A percentile compares a stretch with the other conserved stretches of the same genome.
These are phyloP conservation scores for Meriones unguiculatus DNA, from an alignment of 2,113 vertebrate species.

Conservation along the genomic window DNA sequence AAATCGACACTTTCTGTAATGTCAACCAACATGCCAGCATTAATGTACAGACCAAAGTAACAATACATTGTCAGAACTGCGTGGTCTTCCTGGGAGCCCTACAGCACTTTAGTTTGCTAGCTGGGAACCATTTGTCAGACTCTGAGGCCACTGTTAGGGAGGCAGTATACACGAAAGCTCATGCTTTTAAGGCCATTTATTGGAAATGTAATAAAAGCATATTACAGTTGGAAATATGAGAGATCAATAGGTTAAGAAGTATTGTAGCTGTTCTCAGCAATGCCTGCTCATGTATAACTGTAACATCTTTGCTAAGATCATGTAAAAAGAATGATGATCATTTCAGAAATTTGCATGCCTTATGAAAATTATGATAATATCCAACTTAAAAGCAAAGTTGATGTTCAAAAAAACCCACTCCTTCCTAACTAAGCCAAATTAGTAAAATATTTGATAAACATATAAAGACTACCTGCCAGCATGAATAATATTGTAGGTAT, in stretches of 20 bases:
- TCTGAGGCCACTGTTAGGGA: background rate
- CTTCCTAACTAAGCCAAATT: background rate
- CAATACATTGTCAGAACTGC: background rate
- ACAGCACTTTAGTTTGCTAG: background rate
- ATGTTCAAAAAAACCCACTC: background rate
- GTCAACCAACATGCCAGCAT: background rate
- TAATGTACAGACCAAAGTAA: background rate
- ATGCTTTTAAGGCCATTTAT: background rate
- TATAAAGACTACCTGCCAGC: background rate
- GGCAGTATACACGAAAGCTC: background rate
- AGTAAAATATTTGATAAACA: background rate
- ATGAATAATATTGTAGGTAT: background rate
- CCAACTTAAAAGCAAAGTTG: background rate
- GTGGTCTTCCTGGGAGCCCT: background rate
- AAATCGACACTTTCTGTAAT: background rate
- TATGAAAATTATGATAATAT: background rate
- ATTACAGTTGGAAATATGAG: conserved; percentile 20
- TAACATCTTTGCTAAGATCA: background rate
- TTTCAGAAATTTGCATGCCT: background rate
- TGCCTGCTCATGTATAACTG: background rate
- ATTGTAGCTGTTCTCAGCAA: background rate
- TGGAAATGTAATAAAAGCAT: background rate
- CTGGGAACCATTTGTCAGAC: background rate
- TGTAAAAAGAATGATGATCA: background rate
- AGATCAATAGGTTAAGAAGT: background rate